These are phyloP conservation scores for Xerus rutilus DNA, from an alignment of 2,797 vertebrate genomes.

Conservation along the genomic window DNA sequence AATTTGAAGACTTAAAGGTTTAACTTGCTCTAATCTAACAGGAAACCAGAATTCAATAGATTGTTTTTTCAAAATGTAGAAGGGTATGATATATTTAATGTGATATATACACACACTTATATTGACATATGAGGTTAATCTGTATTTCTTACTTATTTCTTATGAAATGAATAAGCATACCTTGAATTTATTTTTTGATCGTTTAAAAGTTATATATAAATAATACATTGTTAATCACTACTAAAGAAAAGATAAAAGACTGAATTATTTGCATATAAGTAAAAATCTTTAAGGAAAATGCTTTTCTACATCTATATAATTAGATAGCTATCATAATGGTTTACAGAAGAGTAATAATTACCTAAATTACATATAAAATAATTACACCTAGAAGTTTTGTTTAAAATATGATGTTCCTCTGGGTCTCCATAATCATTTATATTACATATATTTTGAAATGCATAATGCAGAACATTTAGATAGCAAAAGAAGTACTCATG, in stretches of 20 bases:
- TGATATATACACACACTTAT: neutral
- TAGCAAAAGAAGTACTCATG: neutral
- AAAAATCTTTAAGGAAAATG: neutral
- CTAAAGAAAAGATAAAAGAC: neutral
- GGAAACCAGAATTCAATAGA: neutral
- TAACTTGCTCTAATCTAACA: neutral
- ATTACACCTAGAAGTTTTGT: neutral
- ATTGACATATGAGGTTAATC: neutral
- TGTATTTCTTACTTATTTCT: neutral
- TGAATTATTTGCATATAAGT: neutral
- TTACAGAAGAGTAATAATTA: neutral
- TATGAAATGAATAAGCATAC: neutral
- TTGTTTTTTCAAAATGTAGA: neutral
- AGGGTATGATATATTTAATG: neutral
- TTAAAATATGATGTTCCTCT: neutral
- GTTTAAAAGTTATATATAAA: neutral
- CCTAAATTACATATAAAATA: neutral
- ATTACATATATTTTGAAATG: neutral
- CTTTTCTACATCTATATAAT: neutral
- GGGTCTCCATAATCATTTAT: neutral
- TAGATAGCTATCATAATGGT: neutral
- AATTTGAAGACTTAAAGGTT: neutral
- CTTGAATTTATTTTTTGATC: neutral
- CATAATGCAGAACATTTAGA: neutral
- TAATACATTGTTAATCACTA: neutral